Percentiles rank a stretch among this genome's conserved stretches.
phyloP scores from a whole-genome alignment of 1,140 invertebrate species.

The Bombus vancouverensis region DNA sequence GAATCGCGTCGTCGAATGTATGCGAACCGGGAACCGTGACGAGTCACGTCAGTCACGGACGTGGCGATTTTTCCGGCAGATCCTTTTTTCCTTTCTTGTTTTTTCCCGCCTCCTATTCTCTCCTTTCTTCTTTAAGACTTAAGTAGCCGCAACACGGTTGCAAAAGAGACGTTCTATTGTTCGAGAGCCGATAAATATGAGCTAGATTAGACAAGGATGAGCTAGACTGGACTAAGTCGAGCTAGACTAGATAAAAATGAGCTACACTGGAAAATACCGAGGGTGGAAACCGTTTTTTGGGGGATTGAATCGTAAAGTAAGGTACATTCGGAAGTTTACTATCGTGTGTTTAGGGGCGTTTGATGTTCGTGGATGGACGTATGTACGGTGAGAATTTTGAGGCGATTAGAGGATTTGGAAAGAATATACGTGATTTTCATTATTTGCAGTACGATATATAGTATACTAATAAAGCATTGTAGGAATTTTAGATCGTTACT shows the following conservation, averaged over 20 bases:
- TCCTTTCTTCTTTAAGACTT: not conserved
- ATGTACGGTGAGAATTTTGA: not conserved
- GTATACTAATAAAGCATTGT: no score
- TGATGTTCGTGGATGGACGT: no score
- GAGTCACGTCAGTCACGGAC: conserved; percentile 37
- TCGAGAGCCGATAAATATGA: not conserved
- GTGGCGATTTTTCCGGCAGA: conserved; percentile 36
- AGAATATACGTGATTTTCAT: no score
- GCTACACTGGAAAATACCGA: no score
- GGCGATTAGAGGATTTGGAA: no score
- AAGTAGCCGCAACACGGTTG: not conserved
- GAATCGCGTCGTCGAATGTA: not conserved
- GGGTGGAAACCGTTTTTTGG: not conserved
- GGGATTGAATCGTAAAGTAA: conserved; percentile 15
- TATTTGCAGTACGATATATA: no score
- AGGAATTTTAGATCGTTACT: no score
- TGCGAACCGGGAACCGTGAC: conserved; percentile 16
- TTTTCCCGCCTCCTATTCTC: not conserved
- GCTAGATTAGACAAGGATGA: no score
- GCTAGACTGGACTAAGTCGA: no score
- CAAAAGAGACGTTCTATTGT: not conserved
- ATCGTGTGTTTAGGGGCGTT: not conserved
- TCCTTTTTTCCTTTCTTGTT: not conserved
- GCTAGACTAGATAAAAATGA: not conserved
- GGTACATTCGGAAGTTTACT: not conserved